A percentile compares a stretch with the other conserved stretches of the same genome.
Evolutionary conservation across 2,113 vertebrate genomes (phyloP).

Genomic region (Spea bombifrons): DNA sequence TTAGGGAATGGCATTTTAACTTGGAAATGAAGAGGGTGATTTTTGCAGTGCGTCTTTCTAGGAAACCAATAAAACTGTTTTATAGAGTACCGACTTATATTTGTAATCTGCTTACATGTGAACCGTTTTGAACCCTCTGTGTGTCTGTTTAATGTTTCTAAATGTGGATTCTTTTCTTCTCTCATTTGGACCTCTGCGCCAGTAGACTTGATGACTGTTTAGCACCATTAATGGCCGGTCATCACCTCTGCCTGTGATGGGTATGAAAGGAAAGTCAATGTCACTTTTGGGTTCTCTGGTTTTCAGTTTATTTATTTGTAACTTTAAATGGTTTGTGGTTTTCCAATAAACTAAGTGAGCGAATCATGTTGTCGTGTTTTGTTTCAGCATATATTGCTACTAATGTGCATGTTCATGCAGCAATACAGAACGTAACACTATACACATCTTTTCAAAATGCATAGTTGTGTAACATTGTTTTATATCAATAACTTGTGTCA

Average conservation of each 20-base stretch:
- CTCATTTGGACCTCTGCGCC: not conserved
- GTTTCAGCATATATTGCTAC: too few species aligned
- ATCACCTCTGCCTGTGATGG: not conserved
- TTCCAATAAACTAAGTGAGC: slow-evolving; percentile 41
- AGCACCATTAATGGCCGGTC: not conserved
- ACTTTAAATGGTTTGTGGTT: slow-evolving; percentile 44
- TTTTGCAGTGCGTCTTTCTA: slow-evolving; percentile 6
- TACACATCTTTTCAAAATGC: too few species aligned
- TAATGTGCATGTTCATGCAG: too few species aligned
- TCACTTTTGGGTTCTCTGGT: slow-evolving; percentile 28
- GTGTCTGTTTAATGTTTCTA: not conserved
- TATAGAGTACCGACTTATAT: slow-evolving; percentile 18
- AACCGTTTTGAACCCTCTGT: slow-evolving; percentile 1
- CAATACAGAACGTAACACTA: not conserved
- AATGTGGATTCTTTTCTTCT: slow-evolving; percentile 7
- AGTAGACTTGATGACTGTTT: not conserved
- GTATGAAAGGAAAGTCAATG: slow-evolving; percentile 21
- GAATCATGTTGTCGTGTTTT: not conserved
- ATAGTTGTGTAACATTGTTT: too few species aligned
- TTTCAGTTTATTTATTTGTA: slow-evolving; percentile 41
- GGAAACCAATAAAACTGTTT: slow-evolving; percentile 34
- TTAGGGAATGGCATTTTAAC: not conserved
- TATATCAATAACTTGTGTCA: too few species aligned
- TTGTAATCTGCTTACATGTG: slow-evolving; percentile 24
- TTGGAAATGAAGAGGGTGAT: slow-evolving; percentile 1